Percentiles rank a stretch among this genome's conserved stretches.
These are phyloP conservation scores for Gobiocypris rarus DNA, from an alignment of 2,113 vertebrate species.

Conservation along the genomic window DNA sequence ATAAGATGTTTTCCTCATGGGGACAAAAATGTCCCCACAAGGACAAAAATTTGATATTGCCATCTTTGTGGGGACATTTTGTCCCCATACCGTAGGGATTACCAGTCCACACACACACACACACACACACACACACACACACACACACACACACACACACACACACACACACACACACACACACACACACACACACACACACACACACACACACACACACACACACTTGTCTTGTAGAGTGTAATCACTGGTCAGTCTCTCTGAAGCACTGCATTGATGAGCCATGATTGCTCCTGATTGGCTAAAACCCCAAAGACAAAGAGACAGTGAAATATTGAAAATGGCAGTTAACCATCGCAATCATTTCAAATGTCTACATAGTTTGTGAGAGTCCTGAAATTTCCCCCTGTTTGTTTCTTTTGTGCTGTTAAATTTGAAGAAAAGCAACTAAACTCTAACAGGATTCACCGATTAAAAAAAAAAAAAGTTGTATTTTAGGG, in stretches of 20 bases:
- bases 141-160: not conserved
- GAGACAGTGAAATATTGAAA: conserved; percentile 87
- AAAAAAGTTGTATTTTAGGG: not conserved
- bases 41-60: too few relatives aligned
- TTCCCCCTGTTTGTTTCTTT: conserved; percentile 25
- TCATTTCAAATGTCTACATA: conserved; percentile 78
- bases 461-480: not conserved
- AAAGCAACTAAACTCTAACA: not conserved
- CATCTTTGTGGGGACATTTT: too few relatives aligned
- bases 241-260: conserved; percentile 92
- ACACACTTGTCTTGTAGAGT: conserved; percentile 82
- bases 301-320: conserved; percentile 85
- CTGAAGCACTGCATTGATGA: conserved; percentile 89
- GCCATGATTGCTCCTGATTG: conserved; percentile 95
- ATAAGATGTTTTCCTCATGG: too few relatives aligned
- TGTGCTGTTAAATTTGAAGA: not conserved
- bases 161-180: not conserved
- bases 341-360: conserved; percentile 85
- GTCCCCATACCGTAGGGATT: too few relatives aligned
- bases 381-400: conserved; percentile 57
- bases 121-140: not conserved
- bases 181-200: not conserved
- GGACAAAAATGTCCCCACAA: too few relatives aligned
- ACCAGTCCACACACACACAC: not conserved
- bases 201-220: not conserved